Evolutionary conservation across 2,797 vertebrate species (phyloP).

Genomic region (Pelodytes ibericus): DNA sequence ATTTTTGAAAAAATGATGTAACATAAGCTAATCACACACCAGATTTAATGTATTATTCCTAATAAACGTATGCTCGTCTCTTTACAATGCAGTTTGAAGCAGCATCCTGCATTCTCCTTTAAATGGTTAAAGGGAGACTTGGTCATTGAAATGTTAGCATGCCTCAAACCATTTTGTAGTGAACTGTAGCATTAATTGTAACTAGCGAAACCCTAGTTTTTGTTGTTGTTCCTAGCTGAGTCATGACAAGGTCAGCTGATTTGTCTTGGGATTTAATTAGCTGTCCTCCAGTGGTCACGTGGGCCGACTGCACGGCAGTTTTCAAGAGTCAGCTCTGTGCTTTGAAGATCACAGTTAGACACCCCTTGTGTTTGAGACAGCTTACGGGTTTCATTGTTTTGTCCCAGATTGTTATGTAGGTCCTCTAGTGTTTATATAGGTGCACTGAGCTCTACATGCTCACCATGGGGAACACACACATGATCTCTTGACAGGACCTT

Average conservation of each 20-base stretch:
- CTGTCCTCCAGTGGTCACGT: neutral
- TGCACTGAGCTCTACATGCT: neutral
- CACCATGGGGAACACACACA: neutral
- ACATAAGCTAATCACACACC: too few species aligned
- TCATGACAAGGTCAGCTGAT: neutral
- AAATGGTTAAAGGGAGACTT: neutral
- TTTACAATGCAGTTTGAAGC: neutral
- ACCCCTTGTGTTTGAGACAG: neutral
- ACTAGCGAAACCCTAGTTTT: neutral
- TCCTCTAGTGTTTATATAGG: neutral
- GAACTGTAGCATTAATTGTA: neutral
- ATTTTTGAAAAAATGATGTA: too few species aligned
- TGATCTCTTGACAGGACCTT: neutral
- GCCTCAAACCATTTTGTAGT: neutral
- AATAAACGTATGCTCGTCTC: neutral
- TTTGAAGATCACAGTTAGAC: neutral
- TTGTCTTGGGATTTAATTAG: conserved; percentile 7
- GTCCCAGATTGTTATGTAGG: neutral
- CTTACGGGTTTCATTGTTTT: neutral
- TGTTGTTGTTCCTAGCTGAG: neutral
- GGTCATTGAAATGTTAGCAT: neutral
- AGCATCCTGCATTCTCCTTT: neutral
- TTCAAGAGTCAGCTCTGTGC: neutral
- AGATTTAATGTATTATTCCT: too few species aligned
- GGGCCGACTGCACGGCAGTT: neutral